These are phyloP conservation scores for Saccostrea glomerata DNA, from an alignment of 1,140 invertebrate genomes.

Conservation along the genomic window DNA sequence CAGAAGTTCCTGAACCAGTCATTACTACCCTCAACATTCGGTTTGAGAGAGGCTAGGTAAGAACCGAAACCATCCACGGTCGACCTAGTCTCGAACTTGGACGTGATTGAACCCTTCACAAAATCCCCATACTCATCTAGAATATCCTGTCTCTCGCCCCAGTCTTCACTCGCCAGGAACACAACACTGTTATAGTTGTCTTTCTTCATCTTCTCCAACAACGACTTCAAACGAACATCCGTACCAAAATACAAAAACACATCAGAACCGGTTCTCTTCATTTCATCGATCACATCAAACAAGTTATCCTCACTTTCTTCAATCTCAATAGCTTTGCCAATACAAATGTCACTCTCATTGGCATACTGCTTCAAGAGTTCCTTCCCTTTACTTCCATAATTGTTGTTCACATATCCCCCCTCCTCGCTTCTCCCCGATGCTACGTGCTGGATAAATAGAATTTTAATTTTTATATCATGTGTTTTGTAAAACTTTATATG, in stretches of 20 bases:
- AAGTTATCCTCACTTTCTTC: conserved; percentile 77
- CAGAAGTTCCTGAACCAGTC: conserved; percentile 72
- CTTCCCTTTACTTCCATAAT: conserved; percentile 81
- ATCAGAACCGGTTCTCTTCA: conserved; percentile 66
- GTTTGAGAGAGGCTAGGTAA: conserved; percentile 55
- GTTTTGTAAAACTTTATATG: no score
- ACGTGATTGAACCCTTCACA: conserved; percentile 65
- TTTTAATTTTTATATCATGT: no score
- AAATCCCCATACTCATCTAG: conserved; percentile 55
- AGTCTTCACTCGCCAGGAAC: conserved; percentile 88
- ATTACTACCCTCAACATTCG: conserved; percentile 51
- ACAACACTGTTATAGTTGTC: conserved; percentile 71
- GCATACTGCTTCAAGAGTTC: conserved; percentile 63
- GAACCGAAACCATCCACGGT: conserved; percentile 44
- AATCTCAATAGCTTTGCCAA: conserved; percentile 79
- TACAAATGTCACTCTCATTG: conserved; percentile 81
- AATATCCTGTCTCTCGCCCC: conserved; percentile 82
- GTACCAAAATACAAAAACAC: conserved; percentile 87
- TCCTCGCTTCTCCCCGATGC: no score
- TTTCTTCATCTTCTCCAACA: conserved; percentile 79
- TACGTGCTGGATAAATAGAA: no score
- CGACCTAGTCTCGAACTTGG: conserved; percentile 60
- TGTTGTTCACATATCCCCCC: conserved; percentile 65
- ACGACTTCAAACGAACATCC: conserved; percentile 83
- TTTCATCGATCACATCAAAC: conserved; percentile 40